Evolutionary conservation across 2,797 vertebrate species (phyloP), one percentile per base, ranked within the genome.

Genomic region (Poliocrania exsul): DNA sequence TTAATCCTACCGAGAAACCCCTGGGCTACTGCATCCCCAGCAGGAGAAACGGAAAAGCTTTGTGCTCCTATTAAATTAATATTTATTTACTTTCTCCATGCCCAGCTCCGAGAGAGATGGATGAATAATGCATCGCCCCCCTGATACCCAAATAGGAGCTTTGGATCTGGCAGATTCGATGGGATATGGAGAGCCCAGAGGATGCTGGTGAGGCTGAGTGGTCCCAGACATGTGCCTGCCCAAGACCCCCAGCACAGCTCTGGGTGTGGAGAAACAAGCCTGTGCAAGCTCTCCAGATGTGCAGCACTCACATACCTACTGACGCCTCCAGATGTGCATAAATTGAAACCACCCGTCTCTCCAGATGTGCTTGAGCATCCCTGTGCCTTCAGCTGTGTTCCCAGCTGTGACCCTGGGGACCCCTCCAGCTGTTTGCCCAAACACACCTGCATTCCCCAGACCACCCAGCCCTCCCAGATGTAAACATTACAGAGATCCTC

Each of bases 21-120:
- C 50, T 5, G 24, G 56, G 67, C 57, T 82, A 67, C 67, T 4
- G 0, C 56, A 50, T 3, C 47, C 72, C 44, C 71, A 60, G 67
- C 77, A 70, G 86, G 89, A 94, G 81, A 64, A 35, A 15, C 9
- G 14, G 90, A 71, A 87, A 77, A 62, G 82, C 90, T 90, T 92
- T 75, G 73, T 90, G 64, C 21, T 75, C 58, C 57, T 7, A 10
- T 19, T 23, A 80, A 67, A 87, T 90, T 57, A 80, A 80, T 90
- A 83, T 75, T 93, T 85, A 88, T 91, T 92, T 78, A 70, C 72
- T 65, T 89, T 58, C 58, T 75, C 57, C 10, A 1, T 47, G 64
- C 73, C 79, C 4, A 3, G 53, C 14, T 61, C 21, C 8, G 5
- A 29, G 38, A 35, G 64, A 28, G 73, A 33, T 3, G 16, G 81